Evolutionary conservation across 2,888 invertebrate genomes (phyloP).

Genomic region (Crematogaster levior): DNA sequence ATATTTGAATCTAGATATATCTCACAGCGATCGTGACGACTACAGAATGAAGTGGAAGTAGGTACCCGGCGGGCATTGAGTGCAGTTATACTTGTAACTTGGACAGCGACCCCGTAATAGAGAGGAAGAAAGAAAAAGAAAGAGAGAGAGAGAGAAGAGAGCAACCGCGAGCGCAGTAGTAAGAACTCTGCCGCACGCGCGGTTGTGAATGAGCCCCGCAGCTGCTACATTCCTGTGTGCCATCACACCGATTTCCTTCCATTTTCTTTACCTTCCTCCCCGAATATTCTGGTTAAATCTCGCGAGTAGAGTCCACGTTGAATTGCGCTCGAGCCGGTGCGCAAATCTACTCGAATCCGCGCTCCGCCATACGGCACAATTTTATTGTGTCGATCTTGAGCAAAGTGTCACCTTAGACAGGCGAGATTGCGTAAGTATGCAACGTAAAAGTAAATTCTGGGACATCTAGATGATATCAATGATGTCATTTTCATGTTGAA

Average conservation of each 20-base stretch:
- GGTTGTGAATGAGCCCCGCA: slow-evolving; percentile 84
- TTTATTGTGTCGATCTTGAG: slow-evolving; percentile 31
- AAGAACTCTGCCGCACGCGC: slow-evolving; percentile 82
- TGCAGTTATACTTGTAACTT: slow-evolving; percentile 81
- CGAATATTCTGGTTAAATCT: slow-evolving; percentile 67
- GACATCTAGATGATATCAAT: neutral
- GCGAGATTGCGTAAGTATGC: slow-evolving; percentile 5
- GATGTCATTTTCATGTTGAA: neutral
- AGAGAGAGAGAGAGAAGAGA: slow-evolving; percentile 62
- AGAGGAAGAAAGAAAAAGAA: slow-evolving; percentile 60
- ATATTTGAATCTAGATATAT: slow-evolving; percentile 53
- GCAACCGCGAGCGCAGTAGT: slow-evolving; percentile 76
- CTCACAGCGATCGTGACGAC: slow-evolving; percentile 63
- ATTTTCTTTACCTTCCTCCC: slow-evolving; percentile 68
- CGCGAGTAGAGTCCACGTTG: too few relatives aligned
- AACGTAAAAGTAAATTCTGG: neutral
- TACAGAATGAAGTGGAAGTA: slow-evolving; percentile 80
- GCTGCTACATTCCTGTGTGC: slow-evolving; percentile 84
- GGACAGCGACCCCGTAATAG: slow-evolving; percentile 76
- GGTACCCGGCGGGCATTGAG: slow-evolving; percentile 75
- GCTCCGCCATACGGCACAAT: neutral
- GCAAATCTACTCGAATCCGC: slow-evolving; percentile 7
- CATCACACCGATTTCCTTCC: slow-evolving; percentile 79
- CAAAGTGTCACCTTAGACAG: neutral
- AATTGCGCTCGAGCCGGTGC: slow-evolving; percentile 19